Base-by-base conservation (phyloP, 2,797 vertebrate species). In the Anas georgica region DNA sequence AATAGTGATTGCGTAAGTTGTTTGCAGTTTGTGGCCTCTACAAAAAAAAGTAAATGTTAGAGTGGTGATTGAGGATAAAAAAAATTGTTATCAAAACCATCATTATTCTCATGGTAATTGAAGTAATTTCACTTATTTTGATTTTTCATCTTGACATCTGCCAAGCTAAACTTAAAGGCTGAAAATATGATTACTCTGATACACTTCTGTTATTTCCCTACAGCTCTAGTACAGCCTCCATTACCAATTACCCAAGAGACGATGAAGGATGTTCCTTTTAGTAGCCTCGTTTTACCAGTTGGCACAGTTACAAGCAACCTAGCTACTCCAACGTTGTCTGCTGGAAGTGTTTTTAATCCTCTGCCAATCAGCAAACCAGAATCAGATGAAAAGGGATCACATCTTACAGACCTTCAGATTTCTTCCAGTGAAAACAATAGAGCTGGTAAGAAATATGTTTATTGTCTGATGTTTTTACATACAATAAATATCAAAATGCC, bases 171-270 rank as follows among this genome's bases (percentile, higher is more conserved):
- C 73, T 69, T 62, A 46, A 66, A 67, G n/a, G 9, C 45, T 81
- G 50, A 28, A 31, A 83, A 31, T 80, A 10, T 48, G 33, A n/a
- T 90, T 73, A 39, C 39, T 95, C 41, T 94, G 82, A 59, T 90
- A 26, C 64, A 35, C 17, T 91, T 54, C 63, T 96, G 45, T 74
- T 92, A 48, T 92, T 77, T 91, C 45, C 86, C 48, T 94, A n/a
- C 94, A 99, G 99, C 99, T 96, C 96, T 99, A 84, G 98, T 99
- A 70, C 99, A 99, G 79, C 97, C 99, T 26, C 98, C 99, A 7
- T 96, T 99, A 91, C 96, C 98, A 59, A 98, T 98, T 93, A 86
- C 98, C 95, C 98, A 99, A 96, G 99, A 99, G n/a, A 96, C 97
- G 10, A 97, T 98, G 91, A 99, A 99, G 96, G 99, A 99, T 55